Base-by-base conservation (phyloP, 2,113 vertebrate species). In the Ochotona curzoniae region DNA sequence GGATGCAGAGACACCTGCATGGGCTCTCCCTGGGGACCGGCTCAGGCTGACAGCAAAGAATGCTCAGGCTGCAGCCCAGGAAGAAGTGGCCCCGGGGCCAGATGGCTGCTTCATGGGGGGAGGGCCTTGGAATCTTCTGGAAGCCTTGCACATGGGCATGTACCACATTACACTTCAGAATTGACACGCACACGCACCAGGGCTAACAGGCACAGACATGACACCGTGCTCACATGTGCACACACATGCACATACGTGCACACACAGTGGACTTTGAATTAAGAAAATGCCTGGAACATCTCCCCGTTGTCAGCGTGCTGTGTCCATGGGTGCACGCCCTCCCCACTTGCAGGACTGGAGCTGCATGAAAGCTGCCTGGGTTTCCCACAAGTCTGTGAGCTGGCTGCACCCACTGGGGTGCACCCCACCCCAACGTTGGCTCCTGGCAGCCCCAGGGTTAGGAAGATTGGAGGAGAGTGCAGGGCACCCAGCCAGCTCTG, bases 321-420 rank as follows among this genome's bases (percentile, higher is more conserved):
- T 32, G 5, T 32, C 0, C 12, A 35, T 5, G 18, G 78, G 15
- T 2, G 23, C 5, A 23, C 20, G 26, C 12, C 9, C 26, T n/a
- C n/a, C 32, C 63, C 7, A 1, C 7, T 4, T 4, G 0, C 1
- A 4, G 13, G 3, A 14, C 21, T 12, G 11, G 7, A 51, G 38
- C 35, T 7, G 1, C 2, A 3, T 6, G 47, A 30, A 47, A 8
- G 10, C 1, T 0, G 3, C 2, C 47, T 8, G 8, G 2, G 26
- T 1, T 32, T 38, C 26, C 1, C 1, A 11, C 54, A 1, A 8
- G 25, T 6, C 26, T 0, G 2, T 23, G 61, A 38, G 11, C 49
- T 0, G 0, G 25, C 11, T 21, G 26, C 5, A 54, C 9, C 23
- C 4, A 54, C 38, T n/a, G 9, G 5, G 71, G 38, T 38, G 4